Evolutionary conservation across 1,140 invertebrate species (phyloP).

Genomic region (Heliconius himera): DNA sequence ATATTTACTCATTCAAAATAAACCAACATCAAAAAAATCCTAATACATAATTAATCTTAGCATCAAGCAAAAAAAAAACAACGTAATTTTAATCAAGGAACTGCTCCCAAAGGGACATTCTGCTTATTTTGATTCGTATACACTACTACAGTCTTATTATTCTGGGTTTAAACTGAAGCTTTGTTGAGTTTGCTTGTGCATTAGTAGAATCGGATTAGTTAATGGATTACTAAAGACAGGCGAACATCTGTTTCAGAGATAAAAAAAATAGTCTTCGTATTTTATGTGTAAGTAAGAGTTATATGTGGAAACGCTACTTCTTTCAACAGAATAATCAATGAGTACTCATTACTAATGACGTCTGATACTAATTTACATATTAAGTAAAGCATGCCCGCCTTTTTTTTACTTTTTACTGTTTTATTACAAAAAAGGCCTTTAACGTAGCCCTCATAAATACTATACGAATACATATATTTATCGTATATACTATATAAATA

Average conservation of each 20-base stretch:
- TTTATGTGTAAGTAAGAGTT: neutral
- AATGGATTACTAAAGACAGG: constrained; percentile 34
- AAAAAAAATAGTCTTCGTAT: constrained; percentile 8
- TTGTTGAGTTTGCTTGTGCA: constrained; percentile 33
- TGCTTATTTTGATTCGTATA: constrained; percentile 10
- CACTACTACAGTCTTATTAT: constrained; percentile 15
- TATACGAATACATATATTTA: too few relatives aligned
- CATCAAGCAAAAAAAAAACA: neutral
- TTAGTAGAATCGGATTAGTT: constrained; percentile 38
- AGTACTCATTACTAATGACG: neutral
- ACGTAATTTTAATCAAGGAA: neutral
- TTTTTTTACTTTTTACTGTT: neutral
- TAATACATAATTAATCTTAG: neutral
- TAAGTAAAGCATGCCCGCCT: neutral
- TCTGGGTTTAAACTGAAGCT: constrained; percentile 26
- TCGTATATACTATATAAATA: too few relatives aligned
- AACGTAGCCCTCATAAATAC: neutral
- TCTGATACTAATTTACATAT: neutral
- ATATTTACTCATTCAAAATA: too few relatives aligned
- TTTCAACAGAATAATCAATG: neutral
- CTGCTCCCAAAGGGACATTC: constrained; percentile 1
- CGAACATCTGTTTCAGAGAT: constrained; percentile 24
- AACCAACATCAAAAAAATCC: neutral
- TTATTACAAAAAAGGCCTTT: neutral
- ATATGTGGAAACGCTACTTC: neutral